phyloP scores from a whole-genome alignment of 2,113 vertebrate genomes.

The Octodon degus region DNA sequence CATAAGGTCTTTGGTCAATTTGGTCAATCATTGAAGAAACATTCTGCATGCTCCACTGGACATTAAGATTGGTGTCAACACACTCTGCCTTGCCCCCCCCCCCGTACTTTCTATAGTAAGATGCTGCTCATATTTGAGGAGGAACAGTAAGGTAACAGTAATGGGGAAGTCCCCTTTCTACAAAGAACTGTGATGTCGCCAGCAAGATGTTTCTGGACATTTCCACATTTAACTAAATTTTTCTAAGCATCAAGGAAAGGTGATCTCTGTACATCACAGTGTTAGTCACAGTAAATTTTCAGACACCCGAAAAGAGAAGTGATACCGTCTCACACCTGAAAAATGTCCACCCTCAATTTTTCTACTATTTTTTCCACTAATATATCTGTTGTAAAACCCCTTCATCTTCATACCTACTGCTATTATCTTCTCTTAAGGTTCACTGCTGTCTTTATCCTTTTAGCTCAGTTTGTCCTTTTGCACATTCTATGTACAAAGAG shows the following conservation, averaged over 20 bases:
- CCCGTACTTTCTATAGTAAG: not conserved
- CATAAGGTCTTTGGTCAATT: not conserved
- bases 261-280: not conserved
- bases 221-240: not conserved
- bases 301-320: not conserved
- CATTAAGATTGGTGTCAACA: not conserved
- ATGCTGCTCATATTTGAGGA: not conserved
- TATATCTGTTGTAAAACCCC: not conserved
- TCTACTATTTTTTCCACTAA: not conserved
- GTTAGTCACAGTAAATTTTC: conserved; percentile 18
- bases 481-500: not conserved
- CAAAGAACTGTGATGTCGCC: not conserved
- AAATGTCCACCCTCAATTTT: not conserved
- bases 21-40: conserved; percentile 49
- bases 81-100: too few relatives aligned
- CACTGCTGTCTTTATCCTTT: not conserved
- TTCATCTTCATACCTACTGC: not conserved
- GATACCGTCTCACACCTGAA: not conserved
- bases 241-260: not conserved
- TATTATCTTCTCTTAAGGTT: not conserved
- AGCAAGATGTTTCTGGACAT: not conserved
- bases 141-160: not conserved
- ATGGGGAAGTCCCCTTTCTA: conserved; percentile 34
- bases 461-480: not conserved
- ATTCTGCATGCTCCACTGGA: not conserved